Conservation (phyloP, 2,888 invertebrate genomes). For the Branchipolynoe longqiensis region DNA sequence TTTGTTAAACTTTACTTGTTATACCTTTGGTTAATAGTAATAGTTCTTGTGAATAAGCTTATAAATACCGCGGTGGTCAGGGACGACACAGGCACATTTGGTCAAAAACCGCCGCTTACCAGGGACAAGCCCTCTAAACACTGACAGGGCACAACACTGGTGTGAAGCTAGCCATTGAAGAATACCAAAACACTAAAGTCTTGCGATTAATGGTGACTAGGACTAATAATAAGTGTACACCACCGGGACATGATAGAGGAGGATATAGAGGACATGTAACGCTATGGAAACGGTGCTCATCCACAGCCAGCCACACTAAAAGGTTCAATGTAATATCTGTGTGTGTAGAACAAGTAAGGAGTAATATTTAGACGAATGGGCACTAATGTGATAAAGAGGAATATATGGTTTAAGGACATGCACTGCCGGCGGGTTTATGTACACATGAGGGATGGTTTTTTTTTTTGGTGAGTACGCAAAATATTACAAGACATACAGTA, state of each 20-base stretch:
- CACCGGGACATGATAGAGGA: constrained; percentile 48
- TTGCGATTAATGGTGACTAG: constrained; percentile 45
- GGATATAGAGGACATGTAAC: constrained; percentile 27
- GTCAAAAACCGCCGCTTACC: constrained; percentile 51
- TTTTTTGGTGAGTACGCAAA: constrained; percentile 26
- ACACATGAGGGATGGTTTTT: constrained; percentile 26
- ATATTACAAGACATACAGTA: constrained; percentile 15
- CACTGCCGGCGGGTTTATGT: constrained; percentile 26
- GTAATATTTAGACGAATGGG: constrained; percentile 19
- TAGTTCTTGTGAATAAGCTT: constrained; percentile 11
- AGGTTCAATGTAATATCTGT: constrained; percentile 26
- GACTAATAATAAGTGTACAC: constrained; percentile 48
- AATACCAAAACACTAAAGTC: constrained; percentile 46
- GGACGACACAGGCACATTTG: constrained; percentile 40
- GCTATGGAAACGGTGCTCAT: constrained; percentile 14
- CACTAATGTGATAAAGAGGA: constrained; percentile 20
- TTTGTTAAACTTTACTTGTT: neutral
- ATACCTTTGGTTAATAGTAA: neutral
- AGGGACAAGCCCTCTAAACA: neutral
- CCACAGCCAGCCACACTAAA: constrained; percentile 44
- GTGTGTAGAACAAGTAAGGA: constrained; percentile 38
- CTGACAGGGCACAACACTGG: constrained; percentile 44
- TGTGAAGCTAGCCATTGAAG: constrained; percentile 13
- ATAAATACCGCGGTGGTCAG: neutral
- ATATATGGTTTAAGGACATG: neutral